Evolutionary conservation across 1,140 invertebrate species (phyloP), one percentile per base, ranked within the genome.

Genomic region (Saccostrea glomerata): DNA sequence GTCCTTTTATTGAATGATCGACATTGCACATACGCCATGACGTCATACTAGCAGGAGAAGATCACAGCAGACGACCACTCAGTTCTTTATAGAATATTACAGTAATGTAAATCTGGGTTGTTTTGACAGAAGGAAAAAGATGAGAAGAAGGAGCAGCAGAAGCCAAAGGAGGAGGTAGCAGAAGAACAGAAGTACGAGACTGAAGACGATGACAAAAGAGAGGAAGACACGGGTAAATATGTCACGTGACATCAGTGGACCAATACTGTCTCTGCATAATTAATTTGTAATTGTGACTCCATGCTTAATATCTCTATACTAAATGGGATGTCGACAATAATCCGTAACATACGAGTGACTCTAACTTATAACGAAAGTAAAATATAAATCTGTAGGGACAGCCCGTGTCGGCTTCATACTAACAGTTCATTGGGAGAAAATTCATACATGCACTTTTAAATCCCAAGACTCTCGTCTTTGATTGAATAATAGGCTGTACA

Each of bases 211-310:
- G 20, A 83, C n/a, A 47, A 83, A 56, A 56, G 20, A 17, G 40
- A 83, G 54, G 82, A 83, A 40, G 82, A 83, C 82, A 83, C 82
- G 54, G 82, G 82, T 83, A 83, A 54, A 56, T 83, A 83, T 83
- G 40, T 83, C 54, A n/a, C 40, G 40, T 54, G 20, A 82, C 30
- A 82, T 47, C 17, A 47, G 40, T 40, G 40, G 25, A 82, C 77
- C 25, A 36, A 54, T 54, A 13, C 82, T 47, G 40, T 36, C 23
- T 25, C 54, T 54, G 82, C 54, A 83, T 54, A 83, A 54, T 83
- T 56, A 83, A 54, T 83, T n/a, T 25, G 7, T 83, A 54, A 54
- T 83, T 83, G 7, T 20, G 82, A 83, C 12, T 83, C 40, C 54
- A n/a, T 20, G 20, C 82, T 47, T 83, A 54, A 20, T 47, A 54